Percentiles rank a stretch among this genome's conserved stretches.
Evolutionary conservation across 1,140 invertebrate genomes (phyloP).

Genomic region (Pseudomyrmex gracilis): DNA sequence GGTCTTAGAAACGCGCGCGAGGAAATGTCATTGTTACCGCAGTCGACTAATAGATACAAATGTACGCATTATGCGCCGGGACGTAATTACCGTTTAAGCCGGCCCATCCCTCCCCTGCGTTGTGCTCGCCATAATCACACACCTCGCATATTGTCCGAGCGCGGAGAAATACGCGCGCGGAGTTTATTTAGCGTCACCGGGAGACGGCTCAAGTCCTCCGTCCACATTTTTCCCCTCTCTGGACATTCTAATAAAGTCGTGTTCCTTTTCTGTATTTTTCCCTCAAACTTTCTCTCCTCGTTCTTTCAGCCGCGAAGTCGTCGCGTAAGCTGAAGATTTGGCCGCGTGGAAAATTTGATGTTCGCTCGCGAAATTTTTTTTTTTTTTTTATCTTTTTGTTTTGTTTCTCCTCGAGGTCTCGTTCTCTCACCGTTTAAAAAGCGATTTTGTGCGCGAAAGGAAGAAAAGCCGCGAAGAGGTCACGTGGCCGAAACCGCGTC

Average conservation of each 20-base stretch:
- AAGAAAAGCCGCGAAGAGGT: constrained; percentile 20
- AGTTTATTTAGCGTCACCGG: constrained; percentile 37
- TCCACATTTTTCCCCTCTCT: constrained; percentile 31
- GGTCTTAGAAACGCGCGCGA: constrained; percentile 61
- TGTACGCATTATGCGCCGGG: constrained; percentile 66
- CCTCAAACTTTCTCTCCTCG: neutral
- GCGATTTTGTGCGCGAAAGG: neutral
- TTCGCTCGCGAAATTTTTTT: neutral
- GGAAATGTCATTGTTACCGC: constrained; percentile 72
- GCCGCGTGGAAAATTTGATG: neutral
- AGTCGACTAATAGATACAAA: constrained; percentile 78
- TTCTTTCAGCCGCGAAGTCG: neutral
- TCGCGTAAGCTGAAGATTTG: neutral
- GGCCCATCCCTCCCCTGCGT: constrained; percentile 3
- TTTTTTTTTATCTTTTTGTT: constrained; percentile 17
- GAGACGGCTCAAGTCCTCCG: constrained; percentile 17
- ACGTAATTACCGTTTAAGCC: constrained; percentile 74
- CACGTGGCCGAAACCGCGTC: constrained; percentile 6
- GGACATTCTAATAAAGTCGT: constrained; percentile 44
- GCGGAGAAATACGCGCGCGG: constrained; percentile 24
- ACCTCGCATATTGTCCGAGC: constrained; percentile 49
- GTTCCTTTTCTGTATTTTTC: neutral
- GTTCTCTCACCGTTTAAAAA: neutral
- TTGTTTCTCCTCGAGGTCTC: neutral
- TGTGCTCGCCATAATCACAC: neutral